Conservation (phyloP, 2,797 vertebrate species). For the Epinephelus malabaricus region DNA sequence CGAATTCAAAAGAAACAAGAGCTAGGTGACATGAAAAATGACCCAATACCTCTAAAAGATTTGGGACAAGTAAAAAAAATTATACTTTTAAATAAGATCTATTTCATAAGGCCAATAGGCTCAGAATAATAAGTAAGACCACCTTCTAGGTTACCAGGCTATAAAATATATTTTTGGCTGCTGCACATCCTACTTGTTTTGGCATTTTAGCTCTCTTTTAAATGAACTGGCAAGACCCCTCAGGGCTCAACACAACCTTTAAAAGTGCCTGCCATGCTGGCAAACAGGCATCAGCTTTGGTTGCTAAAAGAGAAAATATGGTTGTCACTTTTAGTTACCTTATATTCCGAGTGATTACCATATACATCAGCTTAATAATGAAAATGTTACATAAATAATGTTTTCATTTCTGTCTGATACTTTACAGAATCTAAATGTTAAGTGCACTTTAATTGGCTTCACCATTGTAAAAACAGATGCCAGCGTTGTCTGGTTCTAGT, state of each 20-base stretch:
- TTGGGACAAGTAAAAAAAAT: background rate
- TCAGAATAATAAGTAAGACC: background rate
- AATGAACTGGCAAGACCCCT: conserved; percentile 17
- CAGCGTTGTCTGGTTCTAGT: no score
- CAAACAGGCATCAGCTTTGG: no score
- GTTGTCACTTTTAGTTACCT: no score
- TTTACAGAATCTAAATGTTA: no score
- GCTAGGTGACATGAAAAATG: background rate
- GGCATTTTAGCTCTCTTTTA: conserved; percentile 12
- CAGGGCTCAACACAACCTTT: background rate
- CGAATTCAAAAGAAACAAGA: background rate
- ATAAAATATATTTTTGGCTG: conserved; percentile 1
- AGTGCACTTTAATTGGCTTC: no score
- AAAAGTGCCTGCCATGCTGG: no score
- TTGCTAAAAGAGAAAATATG: no score
- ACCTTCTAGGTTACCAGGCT: background rate
- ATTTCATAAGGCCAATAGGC: background rate
- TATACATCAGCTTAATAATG: no score
- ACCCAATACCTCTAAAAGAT: conserved; percentile 1
- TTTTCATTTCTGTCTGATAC: no score
- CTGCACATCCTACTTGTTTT: background rate
- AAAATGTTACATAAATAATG: no score
- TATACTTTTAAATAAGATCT: background rate
- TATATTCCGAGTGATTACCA: no score
- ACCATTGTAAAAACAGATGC: no score